These are phyloP conservation scores for Cephus pulcher DNA, from an alignment of 2,888 invertebrate species.

Conservation along the genomic window DNA sequence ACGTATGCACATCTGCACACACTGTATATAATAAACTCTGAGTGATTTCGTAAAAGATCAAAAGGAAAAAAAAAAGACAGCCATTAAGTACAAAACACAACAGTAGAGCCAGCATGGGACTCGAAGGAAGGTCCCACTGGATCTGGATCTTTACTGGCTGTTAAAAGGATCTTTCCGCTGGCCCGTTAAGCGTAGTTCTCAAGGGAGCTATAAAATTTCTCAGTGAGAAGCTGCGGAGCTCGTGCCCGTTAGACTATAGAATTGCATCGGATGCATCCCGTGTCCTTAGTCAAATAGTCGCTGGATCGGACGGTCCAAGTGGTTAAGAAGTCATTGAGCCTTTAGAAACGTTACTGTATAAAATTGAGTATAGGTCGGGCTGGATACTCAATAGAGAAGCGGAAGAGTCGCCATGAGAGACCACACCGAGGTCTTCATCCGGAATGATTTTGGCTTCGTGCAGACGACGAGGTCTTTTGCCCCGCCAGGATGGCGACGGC, in stretches of 20 bases:
- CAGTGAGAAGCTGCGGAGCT: neutral
- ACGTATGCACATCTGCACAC: neutral
- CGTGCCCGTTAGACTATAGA: neutral
- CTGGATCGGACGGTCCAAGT: neutral
- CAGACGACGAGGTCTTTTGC: conserved; percentile 35
- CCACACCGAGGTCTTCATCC: conserved; percentile 5
- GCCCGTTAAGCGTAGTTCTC: neutral
- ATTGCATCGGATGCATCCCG: neutral
- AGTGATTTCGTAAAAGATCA: neutral
- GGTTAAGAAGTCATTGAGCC: neutral
- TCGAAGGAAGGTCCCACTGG: neutral
- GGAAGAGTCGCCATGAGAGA: neutral
- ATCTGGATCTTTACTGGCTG: neutral
- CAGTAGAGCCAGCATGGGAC: neutral
- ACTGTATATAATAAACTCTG: neutral
- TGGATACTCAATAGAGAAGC: neutral
- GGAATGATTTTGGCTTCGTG: conserved; percentile 16
- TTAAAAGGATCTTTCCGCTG: neutral
- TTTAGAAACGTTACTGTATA: neutral
- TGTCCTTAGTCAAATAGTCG: neutral
- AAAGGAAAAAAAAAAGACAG: neutral
- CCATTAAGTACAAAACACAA: neutral
- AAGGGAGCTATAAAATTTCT: neutral
- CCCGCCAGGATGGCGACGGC: conserved; percentile 32
- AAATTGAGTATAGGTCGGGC: neutral